These are phyloP conservation scores for Ormia ochracea DNA, from an alignment of 2,888 invertebrate species.

Conservation along the genomic window DNA sequence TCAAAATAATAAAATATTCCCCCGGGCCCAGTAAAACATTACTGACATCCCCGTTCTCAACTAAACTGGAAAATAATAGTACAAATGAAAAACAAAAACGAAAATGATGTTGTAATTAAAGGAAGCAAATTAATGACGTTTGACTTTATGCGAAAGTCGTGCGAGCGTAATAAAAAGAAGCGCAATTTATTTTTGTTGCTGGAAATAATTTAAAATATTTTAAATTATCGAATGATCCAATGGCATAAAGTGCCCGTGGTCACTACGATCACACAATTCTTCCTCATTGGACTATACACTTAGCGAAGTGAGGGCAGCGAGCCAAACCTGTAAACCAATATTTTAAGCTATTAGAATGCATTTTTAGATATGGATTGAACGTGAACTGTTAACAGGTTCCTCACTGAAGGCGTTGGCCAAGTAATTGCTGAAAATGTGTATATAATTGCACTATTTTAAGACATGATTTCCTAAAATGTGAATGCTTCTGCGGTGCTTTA, in stretches of 20 bases:
- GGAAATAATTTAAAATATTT: slow-evolving; percentile 26
- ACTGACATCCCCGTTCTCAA: slow-evolving; percentile 24
- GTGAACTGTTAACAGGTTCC: not conserved
- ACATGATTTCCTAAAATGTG: too few species aligned
- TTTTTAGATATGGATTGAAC: not conserved
- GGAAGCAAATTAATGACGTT: slow-evolving; percentile 27
- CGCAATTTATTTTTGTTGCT: slow-evolving; percentile 1
- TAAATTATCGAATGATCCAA: slow-evolving; percentile 26
- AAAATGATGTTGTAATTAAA: slow-evolving; percentile 16
- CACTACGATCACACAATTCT: too few species aligned
- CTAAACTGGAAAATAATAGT: slow-evolving; percentile 12
- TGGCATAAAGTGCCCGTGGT: not conserved
- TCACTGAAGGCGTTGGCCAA: not conserved
- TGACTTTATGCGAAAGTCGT: slow-evolving; percentile 13
- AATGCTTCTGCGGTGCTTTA: too few species aligned
- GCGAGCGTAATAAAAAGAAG: slow-evolving; percentile 7
- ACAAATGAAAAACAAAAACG: not conserved
- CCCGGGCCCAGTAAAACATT: slow-evolving; percentile 15
- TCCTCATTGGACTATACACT: too few species aligned
- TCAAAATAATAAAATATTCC: slow-evolving; percentile 28
- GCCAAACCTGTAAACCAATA: too few species aligned
- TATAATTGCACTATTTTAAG: too few species aligned
- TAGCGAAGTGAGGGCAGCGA: too few species aligned
- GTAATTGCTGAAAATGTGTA: too few species aligned
- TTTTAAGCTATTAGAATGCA: too few species aligned